A percentile compares a stretch with the other conserved stretches of the same genome.
Evolutionary conservation across 2,113 vertebrate genomes (phyloP).

Genomic region (Rhinolophus ferrumequinum): DNA sequence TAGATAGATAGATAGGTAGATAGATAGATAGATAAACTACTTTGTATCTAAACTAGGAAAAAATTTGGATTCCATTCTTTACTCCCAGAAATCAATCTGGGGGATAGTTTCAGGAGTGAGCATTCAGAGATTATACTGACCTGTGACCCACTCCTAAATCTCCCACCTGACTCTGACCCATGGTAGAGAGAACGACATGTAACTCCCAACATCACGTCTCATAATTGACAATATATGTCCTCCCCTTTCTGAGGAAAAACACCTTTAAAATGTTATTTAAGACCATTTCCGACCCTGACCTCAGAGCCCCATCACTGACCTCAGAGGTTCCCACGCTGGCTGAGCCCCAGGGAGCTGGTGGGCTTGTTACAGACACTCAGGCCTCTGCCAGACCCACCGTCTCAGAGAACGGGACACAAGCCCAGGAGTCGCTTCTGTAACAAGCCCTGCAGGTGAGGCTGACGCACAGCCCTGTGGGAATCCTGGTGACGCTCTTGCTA

Average conservation of each 20-base stretch:
- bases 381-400: fast-evolving
- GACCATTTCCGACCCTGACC: not conserved
- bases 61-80: not conserved
- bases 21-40: no score
- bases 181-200: not conserved
- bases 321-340: not conserved
- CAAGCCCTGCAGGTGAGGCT: no score
- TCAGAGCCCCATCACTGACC: fast-evolving
- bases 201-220: not conserved
- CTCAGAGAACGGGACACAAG: not conserved
- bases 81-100: not conserved
- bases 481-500: not conserved
- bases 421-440: not conserved
- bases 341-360: not conserved
- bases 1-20: no score
- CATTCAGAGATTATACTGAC: no score
- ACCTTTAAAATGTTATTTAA: not conserved
- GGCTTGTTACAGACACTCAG: not conserved
- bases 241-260: not conserved
- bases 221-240: not conserved
- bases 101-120: not conserved
- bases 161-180: not conserved
- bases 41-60: not conserved
- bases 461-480: not conserved
- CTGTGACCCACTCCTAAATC: not conserved